Base-by-base conservation (phyloP, 1,140 invertebrate genomes). In the Danaus melanippus region DNA sequence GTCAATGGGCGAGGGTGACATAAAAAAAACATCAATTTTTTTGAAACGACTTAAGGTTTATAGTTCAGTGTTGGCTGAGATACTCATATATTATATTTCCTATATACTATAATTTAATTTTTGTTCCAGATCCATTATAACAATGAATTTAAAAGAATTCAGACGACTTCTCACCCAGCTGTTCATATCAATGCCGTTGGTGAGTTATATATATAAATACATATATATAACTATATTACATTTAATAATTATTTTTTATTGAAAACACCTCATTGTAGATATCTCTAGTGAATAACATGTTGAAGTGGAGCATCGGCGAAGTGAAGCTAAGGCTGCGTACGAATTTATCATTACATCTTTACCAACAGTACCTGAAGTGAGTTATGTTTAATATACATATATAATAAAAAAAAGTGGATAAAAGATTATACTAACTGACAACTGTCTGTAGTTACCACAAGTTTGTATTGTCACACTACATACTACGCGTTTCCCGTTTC, bases 291-390 rank as follows among this genome's bases (percentile, higher is more conserved):
- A 98, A 98, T 87, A 97, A 97, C 79, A 87, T 96, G 46, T 86
- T 98, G 50, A 98, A 98, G 88, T 98, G 95, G 91, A 94, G 96
- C 64, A 91, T 99, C 71, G 95, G 95, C 62, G 96, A 98, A 89
- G 87, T 98, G 57, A 98, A 98, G 83, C 87, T 99, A 10, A 89
- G 94, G 58, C 93, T 99, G 67, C 89, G 97, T 66, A 96, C 95
- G 44, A 94, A 97, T 74, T 89, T 99, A 46, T 95, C 96, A 8
- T 88, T 92, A 60, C 89, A 96, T 87, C 86, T 99, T 39, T 95
- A 98, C 84, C 91, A 94, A 66, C 92, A 97, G 81, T 99, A 99
- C 86, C 89, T 99, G 46, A 96, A 93, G 94, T 97, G 90, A 92
- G 91, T 91, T 32, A 60, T 9, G n/a, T 42, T 53, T 71, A 8